Base-by-base conservation (phyloP, 30 jellyfish, hydroid and myxozoan species). In the Chironex yamaguchii region DNA sequence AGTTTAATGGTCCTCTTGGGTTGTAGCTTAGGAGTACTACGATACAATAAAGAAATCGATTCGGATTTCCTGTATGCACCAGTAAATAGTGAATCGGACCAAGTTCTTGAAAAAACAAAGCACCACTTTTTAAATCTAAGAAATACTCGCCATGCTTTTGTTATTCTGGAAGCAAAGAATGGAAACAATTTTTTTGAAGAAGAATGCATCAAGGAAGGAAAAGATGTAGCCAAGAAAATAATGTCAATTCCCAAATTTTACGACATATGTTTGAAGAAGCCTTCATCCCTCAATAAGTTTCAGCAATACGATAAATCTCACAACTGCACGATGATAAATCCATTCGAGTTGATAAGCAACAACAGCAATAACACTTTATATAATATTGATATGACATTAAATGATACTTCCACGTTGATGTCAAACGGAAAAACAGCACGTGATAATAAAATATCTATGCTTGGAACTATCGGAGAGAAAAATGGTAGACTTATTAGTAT, bases 381-480 rank as follows among this genome's bases (percentile, higher is more conserved):
- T 52, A 32, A 52, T 52, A 69, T 20, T 4, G 29, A 24, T 27
- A 74, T 1, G 87, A 86, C 14, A 12, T 70, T 20, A 29, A 49
- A 2, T 36, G 74, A 0, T n/a, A 62, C 87, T 27, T 36, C 75
- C 28, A 36, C 32, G 4, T 36, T 83, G 13, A 83, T 83, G 93
- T 83, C 93, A 13, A 83, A 83, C 36, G 93, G 93, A n/a, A 71
- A 87, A 69, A 81, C 93, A 0, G 93, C 87, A 1, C 33, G 70
- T 22, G 70, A 29, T 63, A 83, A 83, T 26, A 9, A 69, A n/a
- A n/a, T n/a, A n/a, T n/a, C n/a, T n/a, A n/a, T n/a, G n/a, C n/a
- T n/a, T n/a, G n/a, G n/a, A n/a, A n/a, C n/a, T n/a, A n/a, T n/a
- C n/a, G n/a, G n/a, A n/a, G n/a, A n/a, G n/a, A n/a, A n/a, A n/a